Evolutionary conservation across 2,113 vertebrate species (phyloP).

Genomic region (Cavia aperea): DNA sequence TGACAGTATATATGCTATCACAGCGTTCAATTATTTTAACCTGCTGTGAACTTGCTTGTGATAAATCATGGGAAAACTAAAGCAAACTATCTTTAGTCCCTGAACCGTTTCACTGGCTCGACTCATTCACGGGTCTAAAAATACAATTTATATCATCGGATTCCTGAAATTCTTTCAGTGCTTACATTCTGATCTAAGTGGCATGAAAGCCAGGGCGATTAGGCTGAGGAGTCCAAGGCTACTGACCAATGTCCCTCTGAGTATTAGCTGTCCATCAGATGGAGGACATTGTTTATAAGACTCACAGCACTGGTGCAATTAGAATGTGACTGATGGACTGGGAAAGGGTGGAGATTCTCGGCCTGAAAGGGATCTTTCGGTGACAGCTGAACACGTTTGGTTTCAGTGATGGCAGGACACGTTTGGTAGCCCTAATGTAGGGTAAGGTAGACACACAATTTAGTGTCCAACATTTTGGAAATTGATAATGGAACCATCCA

Average conservation of each 20-base stretch:
- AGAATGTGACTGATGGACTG: constrained; percentile 33
- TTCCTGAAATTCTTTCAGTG: constrained; percentile 88
- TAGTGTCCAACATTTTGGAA: neutral
- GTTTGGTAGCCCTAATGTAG: neutral
- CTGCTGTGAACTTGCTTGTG: constrained; percentile 69
- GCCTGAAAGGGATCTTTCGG: neutral
- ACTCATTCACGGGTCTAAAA: constrained; percentile 92
- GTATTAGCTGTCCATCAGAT: constrained; percentile 82
- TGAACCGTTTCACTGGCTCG: constrained; percentile 72
- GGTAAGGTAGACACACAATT: neutral
- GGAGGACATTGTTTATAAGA: constrained; percentile 77
- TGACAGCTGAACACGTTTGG: neutral
- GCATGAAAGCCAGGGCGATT: constrained; percentile 81
- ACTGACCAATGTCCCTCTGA: constrained; percentile 71
- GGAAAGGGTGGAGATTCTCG: neutral
- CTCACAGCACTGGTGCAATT: constrained; percentile 67
- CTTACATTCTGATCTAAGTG: constrained; percentile 87
- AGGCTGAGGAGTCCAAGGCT: constrained; percentile 77
- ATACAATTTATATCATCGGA: constrained; percentile 89
- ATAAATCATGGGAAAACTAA: constrained; percentile 82
- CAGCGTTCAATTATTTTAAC: constrained; percentile 69
- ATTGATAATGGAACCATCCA: neutral
- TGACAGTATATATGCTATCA: constrained; percentile 71
- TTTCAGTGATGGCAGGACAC: neutral
- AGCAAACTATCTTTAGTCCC: constrained; percentile 80